Evolutionary conservation across 2,888 invertebrate genomes (phyloP).

Genomic region (Hypercompe scribonia): DNA sequence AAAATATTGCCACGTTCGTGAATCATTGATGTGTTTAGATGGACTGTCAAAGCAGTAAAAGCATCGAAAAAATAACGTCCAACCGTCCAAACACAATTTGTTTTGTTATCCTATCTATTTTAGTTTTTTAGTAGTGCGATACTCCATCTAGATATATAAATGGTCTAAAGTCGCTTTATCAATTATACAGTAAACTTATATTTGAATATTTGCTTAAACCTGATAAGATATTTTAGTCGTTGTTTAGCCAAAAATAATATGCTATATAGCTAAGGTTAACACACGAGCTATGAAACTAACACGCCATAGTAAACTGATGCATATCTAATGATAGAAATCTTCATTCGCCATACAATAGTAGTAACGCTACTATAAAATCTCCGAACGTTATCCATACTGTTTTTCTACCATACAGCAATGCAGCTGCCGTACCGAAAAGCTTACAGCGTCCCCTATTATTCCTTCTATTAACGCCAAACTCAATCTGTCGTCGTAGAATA

Average conservation of each 20-base stretch:
- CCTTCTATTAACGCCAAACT: constrained; percentile 58
- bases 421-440: constrained; percentile 33
- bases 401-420: not conserved
- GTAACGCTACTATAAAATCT: not conserved
- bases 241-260: not conserved
- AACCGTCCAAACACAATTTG: too few relatives aligned
- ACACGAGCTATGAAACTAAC: not conserved
- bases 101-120: not conserved
- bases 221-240: not conserved
- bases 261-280: not conserved
- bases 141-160: too few relatives aligned
- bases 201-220: not conserved
- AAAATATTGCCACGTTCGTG: not conserved
- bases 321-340: not conserved
- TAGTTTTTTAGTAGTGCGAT: not conserved
- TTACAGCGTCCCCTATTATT: constrained; percentile 41
- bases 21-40: not conserved
- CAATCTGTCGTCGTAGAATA: constrained; percentile 55
- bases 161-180: not conserved
- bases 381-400: not conserved
- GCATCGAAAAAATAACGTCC: not conserved
- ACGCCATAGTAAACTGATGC: not conserved
- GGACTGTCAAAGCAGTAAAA: not conserved
- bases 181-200: not conserved
- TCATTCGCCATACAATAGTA: not conserved